Conservation (phyloP, 2,797 vertebrate genomes). For the Sebastes aleutianus region DNA sequence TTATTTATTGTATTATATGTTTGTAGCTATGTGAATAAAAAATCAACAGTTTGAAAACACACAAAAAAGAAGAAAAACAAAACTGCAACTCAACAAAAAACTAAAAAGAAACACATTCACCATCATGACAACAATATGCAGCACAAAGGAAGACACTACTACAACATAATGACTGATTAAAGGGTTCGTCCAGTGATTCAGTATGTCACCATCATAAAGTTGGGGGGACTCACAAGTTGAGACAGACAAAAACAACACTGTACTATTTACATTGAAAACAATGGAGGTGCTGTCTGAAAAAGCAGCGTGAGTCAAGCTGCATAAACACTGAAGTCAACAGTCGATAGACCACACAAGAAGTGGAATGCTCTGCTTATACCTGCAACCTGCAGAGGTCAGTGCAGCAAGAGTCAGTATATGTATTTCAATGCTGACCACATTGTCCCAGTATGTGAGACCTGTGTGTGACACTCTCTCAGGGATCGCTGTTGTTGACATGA, state of each 20-base stretch:
- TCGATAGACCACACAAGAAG: fast-evolving
- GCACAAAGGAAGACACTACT: not conserved
- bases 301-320: fast-evolving
- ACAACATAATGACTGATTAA: not conserved
- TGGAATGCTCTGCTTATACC: not conserved
- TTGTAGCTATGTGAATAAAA: too few relatives aligned
- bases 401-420: not conserved
- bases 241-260: too few relatives aligned
- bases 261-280: not conserved
- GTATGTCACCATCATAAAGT: not conserved
- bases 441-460: not conserved
- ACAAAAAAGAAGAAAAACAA: too few relatives aligned
- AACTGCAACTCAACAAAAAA: not conserved
- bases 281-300: not conserved
- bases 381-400: not conserved
- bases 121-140: not conserved
- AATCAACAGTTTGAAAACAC: too few relatives aligned
- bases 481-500: not conserved
- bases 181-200: not conserved
- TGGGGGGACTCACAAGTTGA: not conserved
- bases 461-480: not conserved
- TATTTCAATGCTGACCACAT: not conserved
- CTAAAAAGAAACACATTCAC: not conserved
- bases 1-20: too few relatives aligned
- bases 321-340: not conserved